Evolutionary conservation across 2,113 vertebrate species (phyloP).

Genomic region (Neotragus moschatus): DNA sequence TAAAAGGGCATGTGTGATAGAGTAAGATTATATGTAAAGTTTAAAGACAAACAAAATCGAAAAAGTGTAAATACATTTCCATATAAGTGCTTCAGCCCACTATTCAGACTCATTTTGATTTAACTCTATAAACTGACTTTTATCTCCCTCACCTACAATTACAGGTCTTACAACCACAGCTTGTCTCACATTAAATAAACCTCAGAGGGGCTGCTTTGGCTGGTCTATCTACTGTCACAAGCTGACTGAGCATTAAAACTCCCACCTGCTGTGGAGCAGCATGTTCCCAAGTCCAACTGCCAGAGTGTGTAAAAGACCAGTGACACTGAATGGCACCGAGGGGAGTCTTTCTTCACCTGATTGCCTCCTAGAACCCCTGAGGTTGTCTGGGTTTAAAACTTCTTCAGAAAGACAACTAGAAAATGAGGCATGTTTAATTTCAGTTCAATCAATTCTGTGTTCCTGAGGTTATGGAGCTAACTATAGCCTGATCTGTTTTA

Average conservation of each 20-base stretch:
- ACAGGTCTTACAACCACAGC: background rate
- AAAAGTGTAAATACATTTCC: background rate
- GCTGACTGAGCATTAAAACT: slow-evolving; percentile 35
- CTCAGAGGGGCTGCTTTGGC: background rate
- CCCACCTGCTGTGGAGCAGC: slow-evolving; percentile 9
- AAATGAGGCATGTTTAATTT: background rate
- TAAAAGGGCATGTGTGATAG: background rate
- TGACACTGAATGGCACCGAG: background rate
- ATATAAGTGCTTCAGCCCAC: background rate
- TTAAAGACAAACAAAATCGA: background rate
- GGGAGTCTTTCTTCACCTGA: background rate
- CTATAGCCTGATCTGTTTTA: background rate
- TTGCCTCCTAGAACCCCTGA: background rate
- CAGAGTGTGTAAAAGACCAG: background rate
- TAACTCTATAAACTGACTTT: background rate
- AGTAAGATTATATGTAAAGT: background rate
- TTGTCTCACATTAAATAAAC: background rate
- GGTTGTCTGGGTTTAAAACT: background rate
- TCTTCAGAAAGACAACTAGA: background rate
- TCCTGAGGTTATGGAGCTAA: background rate
- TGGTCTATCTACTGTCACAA: background rate
- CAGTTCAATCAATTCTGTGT: background rate
- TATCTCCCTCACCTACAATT: background rate
- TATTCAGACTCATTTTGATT: background rate
- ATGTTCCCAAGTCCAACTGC: background rate